Percentiles rank a stretch among this genome's conserved stretches.
Evolutionary conservation across 64 coral and sea anemone species (phyloP).

Genomic region (Pocillopora verrucosa): DNA sequence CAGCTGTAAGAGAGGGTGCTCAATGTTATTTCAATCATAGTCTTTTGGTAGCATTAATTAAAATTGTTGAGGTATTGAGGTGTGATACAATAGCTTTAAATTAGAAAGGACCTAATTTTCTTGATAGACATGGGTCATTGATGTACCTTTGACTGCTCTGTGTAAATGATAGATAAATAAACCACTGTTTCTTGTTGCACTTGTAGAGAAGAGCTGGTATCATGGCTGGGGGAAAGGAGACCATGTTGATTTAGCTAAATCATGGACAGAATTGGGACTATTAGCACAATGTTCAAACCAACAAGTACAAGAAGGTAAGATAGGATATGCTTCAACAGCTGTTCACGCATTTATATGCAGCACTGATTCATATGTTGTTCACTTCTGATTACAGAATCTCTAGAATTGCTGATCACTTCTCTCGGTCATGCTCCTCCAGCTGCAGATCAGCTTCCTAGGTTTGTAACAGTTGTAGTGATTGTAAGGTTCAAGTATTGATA

Average conservation of each 20-base stretch:
- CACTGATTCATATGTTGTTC: not conserved
- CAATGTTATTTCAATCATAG: no score
- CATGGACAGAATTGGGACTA: conserved; percentile 90
- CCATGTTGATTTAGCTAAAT: conserved; percentile 84
- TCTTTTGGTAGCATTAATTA: no score
- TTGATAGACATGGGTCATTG: no score
- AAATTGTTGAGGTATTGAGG: no score
- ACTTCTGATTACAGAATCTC: conserved; percentile 53
- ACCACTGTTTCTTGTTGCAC: conserved; percentile 6
- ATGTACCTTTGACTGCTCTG: no score
- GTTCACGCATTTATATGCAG: not conserved
- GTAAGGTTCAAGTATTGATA: not conserved
- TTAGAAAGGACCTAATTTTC: not conserved
- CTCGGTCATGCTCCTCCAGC: conserved; percentile 68
- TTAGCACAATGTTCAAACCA: conserved; percentile 77
- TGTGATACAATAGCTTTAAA: no score
- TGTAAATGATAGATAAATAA: not conserved
- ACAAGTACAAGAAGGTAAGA: conserved; percentile 78
- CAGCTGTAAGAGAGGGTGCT: no score
- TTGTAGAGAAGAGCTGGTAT: conserved; percentile 83
- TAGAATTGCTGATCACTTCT: conserved; percentile 64
- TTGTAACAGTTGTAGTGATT: not conserved
- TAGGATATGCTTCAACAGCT: not conserved
- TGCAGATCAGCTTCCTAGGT: conserved; percentile 65
- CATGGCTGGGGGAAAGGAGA: conserved; percentile 61